phyloP scores from a whole-genome alignment of 35 echinoderm and acorn worm species.

The Stichopus chloronotus region DNA sequence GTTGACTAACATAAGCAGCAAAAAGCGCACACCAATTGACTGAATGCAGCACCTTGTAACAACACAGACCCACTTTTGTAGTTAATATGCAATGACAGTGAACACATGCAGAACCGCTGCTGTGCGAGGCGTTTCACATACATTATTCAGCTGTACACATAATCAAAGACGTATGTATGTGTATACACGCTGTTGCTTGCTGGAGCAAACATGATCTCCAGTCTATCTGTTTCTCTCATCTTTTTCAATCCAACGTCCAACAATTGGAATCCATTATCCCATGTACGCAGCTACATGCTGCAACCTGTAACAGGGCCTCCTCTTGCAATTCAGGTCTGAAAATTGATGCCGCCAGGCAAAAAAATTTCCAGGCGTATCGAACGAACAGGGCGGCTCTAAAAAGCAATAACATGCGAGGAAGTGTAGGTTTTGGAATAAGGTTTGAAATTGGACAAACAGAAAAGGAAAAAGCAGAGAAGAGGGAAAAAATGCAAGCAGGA shows the following conservation, averaged over 20 bases:
- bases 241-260: too few species aligned
- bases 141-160: neutral
- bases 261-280: neutral
- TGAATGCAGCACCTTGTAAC: too few species aligned
- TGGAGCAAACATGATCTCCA: neutral
- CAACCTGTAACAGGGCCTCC: constrained; percentile 15
- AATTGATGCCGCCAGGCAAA: constrained; percentile 33
- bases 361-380: constrained; percentile 25
- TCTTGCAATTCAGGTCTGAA: constrained; percentile 49
- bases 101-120: neutral
- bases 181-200: neutral
- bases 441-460: constrained; percentile 28
- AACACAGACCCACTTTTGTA: neutral
- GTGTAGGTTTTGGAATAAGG: constrained; percentile 17
- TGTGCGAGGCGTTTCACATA: constrained; percentile 6
- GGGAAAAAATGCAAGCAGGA: neutral
- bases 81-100: neutral
- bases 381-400: constrained; percentile 25
- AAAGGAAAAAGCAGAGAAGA: neutral
- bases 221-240: neutral
- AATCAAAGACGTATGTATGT: neutral
- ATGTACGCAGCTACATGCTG: neutral
- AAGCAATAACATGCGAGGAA: constrained; percentile 43
- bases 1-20: too few species aligned
- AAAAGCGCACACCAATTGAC: too few species aligned